Evolutionary conservation across 2,113 vertebrate species (phyloP), one percentile per base, ranked within the genome.

Genomic region (Hippocampus abdominalis): DNA sequence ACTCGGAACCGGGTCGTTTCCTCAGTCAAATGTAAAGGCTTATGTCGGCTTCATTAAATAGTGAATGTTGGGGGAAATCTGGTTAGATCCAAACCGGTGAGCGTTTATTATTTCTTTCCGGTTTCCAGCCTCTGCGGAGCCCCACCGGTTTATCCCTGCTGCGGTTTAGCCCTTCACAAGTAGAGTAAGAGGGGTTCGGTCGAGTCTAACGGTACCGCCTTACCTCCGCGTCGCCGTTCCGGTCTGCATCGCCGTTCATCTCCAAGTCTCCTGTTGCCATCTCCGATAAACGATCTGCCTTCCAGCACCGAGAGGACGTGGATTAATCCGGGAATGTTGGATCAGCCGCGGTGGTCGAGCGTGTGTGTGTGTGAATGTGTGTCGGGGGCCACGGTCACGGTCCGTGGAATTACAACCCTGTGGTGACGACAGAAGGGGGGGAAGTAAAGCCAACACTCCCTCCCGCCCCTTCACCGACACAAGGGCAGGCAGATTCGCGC

Each of bases 221-320:
- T 73, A 93, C 92, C 90, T 86, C 89, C 32, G 27, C n/a, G 2
- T 76, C 83, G 11, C 75, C 72, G 54, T 68, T 62, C 60, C 66
- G 60, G 62, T 78, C 85, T n/a, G 75, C 76, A 68, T 68, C 81
- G 12, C 89, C 88, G 80, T 89, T 90, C 85, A 93, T 83, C 64
- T 91, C 89, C 21, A 91, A 48, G 60, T 60, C 46, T 29, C 89
- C 91, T 16, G 81, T 59, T 3, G 84, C 78, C 91, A 91, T 86
- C 3, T 64, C 49, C 49, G 66, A 54, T 23, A 5, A 64, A n/a
- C 21, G 10, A 8, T 40, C 21, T n/a, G 20, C 2, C 62, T 64
- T 13, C 9, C 62, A 64, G 36, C 39, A 44, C 62, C 21, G 39
- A 8, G 8, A 16, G n/a, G 9, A 53, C 25, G 48, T 16, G 21